Evolutionary conservation across 2,888 invertebrate species (phyloP).

Genomic region (Chalcosyrphus nemorum): DNA sequence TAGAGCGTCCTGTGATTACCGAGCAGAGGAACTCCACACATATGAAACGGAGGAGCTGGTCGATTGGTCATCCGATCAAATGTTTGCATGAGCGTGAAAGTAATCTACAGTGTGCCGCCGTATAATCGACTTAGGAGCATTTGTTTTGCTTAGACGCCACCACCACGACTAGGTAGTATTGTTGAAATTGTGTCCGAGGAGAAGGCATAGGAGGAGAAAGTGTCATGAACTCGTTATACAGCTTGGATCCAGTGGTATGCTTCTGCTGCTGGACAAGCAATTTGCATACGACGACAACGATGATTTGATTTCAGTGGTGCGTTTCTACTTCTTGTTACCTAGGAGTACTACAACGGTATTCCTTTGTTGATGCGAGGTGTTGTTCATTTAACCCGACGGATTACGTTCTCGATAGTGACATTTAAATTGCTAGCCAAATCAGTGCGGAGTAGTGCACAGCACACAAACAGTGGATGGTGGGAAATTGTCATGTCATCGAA

Average conservation of each 20-base stretch:
- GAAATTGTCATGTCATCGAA: not conserved
- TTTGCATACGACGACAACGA: slow-evolving; percentile 30
- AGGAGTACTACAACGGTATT: not conserved
- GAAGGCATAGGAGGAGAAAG: not conserved
- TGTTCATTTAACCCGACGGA: slow-evolving; percentile 2
- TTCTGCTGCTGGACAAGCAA: slow-evolving; percentile 17
- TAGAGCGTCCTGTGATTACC: slow-evolving; percentile 47
- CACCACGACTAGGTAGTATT: not conserved
- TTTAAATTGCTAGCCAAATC: slow-evolving; percentile 10
- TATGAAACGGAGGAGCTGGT: not conserved
- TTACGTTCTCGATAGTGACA: not conserved
- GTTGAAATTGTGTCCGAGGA: not conserved
- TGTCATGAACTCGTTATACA: slow-evolving; percentile 31
- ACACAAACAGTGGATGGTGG: not conserved
- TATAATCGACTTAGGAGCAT: slow-evolving; percentile 58
- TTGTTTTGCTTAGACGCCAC: slow-evolving; percentile 55
- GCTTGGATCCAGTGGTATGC: slow-evolving; percentile 14
- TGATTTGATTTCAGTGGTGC: slow-evolving; percentile 51
- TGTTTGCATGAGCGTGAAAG: slow-evolving; percentile 67
- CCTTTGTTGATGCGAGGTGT: slow-evolving; percentile 7
- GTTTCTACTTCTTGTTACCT: not conserved
- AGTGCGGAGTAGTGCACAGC: not conserved
- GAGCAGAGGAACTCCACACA: not conserved
- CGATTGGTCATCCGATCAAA: slow-evolving; percentile 63
- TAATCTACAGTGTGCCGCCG: slow-evolving; percentile 63